These are phyloP conservation scores for Barypeithes pellucidus DNA, from an alignment of 2,888 invertebrate species.

Conservation along the genomic window DNA sequence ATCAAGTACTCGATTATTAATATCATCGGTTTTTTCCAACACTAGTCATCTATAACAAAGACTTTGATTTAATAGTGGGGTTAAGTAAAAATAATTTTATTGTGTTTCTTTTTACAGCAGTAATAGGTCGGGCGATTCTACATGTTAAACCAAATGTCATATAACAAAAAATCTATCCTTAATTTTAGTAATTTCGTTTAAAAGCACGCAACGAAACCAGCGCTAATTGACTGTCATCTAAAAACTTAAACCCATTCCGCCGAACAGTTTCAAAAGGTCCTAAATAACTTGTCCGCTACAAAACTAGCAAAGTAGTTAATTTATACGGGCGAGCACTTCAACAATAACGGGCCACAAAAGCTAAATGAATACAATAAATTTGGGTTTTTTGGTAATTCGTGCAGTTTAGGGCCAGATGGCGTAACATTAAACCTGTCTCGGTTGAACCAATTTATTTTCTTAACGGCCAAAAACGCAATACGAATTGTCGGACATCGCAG, in stretches of 20 bases:
- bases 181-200: no score
- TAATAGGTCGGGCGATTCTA: no score
- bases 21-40: no score
- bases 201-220: no score
- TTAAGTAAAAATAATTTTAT: no score
- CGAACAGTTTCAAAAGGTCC: not conserved
- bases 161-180: no score
- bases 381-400: constrained; percentile 32
- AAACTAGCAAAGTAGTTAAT: constrained; percentile 40
- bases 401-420: constrained; percentile 43
- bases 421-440: constrained; percentile 41
- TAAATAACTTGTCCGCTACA: constrained; percentile 10
- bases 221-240: constrained; percentile 5
- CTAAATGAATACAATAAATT: constrained; percentile 50
- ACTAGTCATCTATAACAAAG: no score
- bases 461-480: constrained; percentile 39
- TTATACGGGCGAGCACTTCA: constrained; percentile 41
- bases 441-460: constrained; percentile 43
- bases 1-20: no score
- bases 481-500: constrained; percentile 27
- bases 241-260: not conserved
- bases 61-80: no score
- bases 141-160: no score
- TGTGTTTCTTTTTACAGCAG: no score
- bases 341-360: constrained; percentile 38